Evolutionary conservation across 2,113 vertebrate species (phyloP).

Genomic region (Brienomyrus brachyistius): DNA sequence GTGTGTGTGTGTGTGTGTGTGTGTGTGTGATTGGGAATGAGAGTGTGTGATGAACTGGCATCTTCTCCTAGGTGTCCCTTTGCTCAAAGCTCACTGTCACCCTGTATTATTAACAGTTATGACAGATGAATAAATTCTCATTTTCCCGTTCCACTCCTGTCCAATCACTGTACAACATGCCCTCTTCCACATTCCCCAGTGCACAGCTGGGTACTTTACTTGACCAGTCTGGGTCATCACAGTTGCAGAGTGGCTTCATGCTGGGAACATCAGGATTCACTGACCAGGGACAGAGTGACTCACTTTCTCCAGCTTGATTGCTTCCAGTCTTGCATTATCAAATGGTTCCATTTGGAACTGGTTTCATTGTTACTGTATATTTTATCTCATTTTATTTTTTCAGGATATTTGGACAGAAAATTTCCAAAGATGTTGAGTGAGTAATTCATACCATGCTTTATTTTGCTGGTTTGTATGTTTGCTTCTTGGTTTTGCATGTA

Average conservation of each 20-base stretch:
- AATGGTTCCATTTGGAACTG: neutral
- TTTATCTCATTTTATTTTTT: neutral
- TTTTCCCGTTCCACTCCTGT: too few species aligned
- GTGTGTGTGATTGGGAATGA: too few species aligned
- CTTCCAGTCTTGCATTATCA: neutral
- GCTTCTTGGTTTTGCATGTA: neutral
- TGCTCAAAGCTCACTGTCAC: too few species aligned
- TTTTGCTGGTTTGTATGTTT: neutral
- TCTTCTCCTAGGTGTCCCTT: too few species aligned
- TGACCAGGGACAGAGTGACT: neutral
- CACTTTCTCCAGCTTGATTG: neutral
- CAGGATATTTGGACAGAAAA: neutral
- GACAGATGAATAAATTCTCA: too few species aligned
- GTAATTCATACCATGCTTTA: neutral
- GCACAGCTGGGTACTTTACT: neutral
- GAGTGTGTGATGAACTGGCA: too few species aligned
- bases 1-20: too few species aligned
- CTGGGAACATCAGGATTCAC: neutral
- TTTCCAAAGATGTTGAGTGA: neutral
- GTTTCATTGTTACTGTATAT: neutral
- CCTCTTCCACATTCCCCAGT: too few species aligned
- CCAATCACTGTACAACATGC: too few species aligned
- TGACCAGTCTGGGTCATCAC: neutral
- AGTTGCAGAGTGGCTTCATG: neutral
- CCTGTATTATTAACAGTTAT: too few species aligned